Conservation (phyloP, 2,888 invertebrate species). For the Pelosia muscerda region DNA sequence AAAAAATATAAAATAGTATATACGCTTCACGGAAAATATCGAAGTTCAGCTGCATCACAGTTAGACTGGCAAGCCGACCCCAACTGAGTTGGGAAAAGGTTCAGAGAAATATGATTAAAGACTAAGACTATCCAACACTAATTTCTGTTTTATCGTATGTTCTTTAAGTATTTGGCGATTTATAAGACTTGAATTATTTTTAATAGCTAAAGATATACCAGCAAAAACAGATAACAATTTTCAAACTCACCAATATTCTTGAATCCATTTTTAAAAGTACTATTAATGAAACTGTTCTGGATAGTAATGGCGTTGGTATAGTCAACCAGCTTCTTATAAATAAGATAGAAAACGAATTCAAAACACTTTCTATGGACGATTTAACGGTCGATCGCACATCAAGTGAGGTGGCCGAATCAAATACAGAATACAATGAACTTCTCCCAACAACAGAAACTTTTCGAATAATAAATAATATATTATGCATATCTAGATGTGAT, state of each 20-base stretch:
- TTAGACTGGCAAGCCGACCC: too few relatives aligned
- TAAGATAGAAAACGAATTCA: conserved; percentile 79
- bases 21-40: too few relatives aligned
- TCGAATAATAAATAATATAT: conserved; percentile 5
- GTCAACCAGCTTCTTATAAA: conserved; percentile 77
- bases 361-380: conserved; percentile 78
- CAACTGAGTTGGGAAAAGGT: too few relatives aligned
- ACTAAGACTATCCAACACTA: too few relatives aligned
- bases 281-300: conserved; percentile 50
- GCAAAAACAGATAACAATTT: not conserved
- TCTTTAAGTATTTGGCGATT: not conserved
- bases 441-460: conserved; percentile 20
- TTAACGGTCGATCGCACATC: conserved; percentile 67
- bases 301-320: conserved; percentile 63
- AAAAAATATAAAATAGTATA: too few relatives aligned
- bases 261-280: conserved; percentile 64
- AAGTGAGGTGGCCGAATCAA: conserved; percentile 37
- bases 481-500: conserved; percentile 19
- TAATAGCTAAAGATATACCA: not conserved
- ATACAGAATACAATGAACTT: conserved; percentile 28
- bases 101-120: too few relatives aligned
- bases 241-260: conserved; percentile 71
- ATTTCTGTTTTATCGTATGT: not conserved
- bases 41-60: too few relatives aligned
- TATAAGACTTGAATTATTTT: not conserved